phyloP scores from a whole-genome alignment of 2,797 vertebrate genomes.

The Mus caroli region DNA sequence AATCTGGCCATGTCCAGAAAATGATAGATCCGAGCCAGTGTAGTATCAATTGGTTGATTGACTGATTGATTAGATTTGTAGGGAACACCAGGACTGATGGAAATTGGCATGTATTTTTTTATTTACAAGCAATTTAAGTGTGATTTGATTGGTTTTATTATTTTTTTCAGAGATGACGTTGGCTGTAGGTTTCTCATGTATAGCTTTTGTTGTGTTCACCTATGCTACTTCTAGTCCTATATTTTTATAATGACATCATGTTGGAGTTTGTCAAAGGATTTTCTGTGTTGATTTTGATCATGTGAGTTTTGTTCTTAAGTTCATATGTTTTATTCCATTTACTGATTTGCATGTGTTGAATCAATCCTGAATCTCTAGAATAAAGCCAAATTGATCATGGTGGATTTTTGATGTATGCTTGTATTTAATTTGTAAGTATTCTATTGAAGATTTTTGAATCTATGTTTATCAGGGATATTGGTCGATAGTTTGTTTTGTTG shows the following conservation, averaged over 20 bases:
- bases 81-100: neutral
- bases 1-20: constrained; percentile 51
- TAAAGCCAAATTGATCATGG: neutral
- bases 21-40: constrained; percentile 36
- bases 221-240: neutral
- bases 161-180: neutral
- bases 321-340: neutral
- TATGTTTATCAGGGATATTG: neutral
- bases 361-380: neutral
- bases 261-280: neutral
- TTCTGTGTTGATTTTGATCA: neutral
- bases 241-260: neutral
- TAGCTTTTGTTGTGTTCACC: neutral
- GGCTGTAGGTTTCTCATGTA: neutral
- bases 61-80: neutral
- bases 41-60: neutral
- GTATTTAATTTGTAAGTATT: neutral
- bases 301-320: neutral
- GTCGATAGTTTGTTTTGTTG: neutral
- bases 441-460: neutral
- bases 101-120: neutral
- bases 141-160: neutral
- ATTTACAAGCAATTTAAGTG: constrained; percentile 60
- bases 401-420: neutral
- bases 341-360: neutral